A percentile compares a stretch with the other conserved stretches of the same genome.
phyloP scores from a whole-genome alignment of 2,113 vertebrate species.

The Periophthalmus modestus region DNA sequence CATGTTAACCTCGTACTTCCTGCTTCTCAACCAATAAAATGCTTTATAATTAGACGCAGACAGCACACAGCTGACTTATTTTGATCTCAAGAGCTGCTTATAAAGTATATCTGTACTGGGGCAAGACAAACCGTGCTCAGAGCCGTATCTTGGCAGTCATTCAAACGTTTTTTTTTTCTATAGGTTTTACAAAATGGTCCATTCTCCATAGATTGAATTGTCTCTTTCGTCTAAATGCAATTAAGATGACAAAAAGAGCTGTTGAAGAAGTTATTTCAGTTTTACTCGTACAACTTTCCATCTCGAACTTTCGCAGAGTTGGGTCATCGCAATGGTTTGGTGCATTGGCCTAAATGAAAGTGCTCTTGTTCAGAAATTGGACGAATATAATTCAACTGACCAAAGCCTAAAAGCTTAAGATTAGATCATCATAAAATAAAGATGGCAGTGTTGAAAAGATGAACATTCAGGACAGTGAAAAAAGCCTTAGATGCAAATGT shows the following conservation, averaged over 20 bases:
- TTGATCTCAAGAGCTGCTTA: too few species aligned
- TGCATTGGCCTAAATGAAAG: constrained; percentile 45
- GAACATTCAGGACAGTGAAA: constrained; percentile 44
- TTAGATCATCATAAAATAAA: constrained; percentile 52
- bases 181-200: background rate
- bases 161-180: background rate
- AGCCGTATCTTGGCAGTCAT: background rate
- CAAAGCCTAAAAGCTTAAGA: constrained; percentile 50
- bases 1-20: too few species aligned
- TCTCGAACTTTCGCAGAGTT: constrained; percentile 36
- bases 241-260: constrained; percentile 18
- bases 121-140: too few species aligned
- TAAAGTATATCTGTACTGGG: too few species aligned
- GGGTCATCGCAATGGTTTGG: constrained; percentile 36
- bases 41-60: too few species aligned
- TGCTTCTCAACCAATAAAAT: too few species aligned
- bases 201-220: background rate
- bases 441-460: constrained; percentile 45
- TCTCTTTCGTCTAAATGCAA: constrained; percentile 2
- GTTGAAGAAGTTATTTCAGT: constrained; percentile 21
- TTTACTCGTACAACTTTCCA: constrained; percentile 25
- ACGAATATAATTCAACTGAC: constrained; percentile 60
- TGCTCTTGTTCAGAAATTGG: constrained; percentile 60
- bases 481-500: constrained; percentile 43
- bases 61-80: too few species aligned